Evolutionary conservation across 1,140 invertebrate species (phyloP), one percentile per base, ranked within the genome.

Genomic region (Papilio polytes): DNA sequence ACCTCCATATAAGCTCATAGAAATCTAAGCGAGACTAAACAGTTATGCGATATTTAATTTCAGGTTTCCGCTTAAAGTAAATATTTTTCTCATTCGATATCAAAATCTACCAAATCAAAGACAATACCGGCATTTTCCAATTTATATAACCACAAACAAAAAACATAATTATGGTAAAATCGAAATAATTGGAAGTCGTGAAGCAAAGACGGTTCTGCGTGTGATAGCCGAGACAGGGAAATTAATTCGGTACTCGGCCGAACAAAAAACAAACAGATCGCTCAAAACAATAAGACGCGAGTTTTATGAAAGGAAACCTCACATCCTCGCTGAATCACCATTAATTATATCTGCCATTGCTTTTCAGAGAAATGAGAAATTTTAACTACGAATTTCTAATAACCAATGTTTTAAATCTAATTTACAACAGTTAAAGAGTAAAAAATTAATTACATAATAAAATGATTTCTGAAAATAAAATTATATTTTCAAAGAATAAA

Each of bases 181-280:
- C 9, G 48, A 51, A 76, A 76, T 76, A 53, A 76, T 76, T 76
- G 74, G 13, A 76, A 51, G 41, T 46, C n/a, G 74, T 70, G 63
- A 70, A 36, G 63, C 26, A 70, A 70, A 70, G 63, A 70, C 63
- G 48, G 36, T 79, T 73, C 89, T 91, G 91, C 83, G 85, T 83
- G 83, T 88, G 91, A 92, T 90, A 87, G 86, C 88, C 83, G 81
- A 82, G 78, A 51, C 85, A 84, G 80, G 82, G 85, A 89, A 92
- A 92, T 93, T 93, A 93, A 93, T 92, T 92, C 85, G 85, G 88
- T 85, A 90, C 84, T 88, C 89, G 82, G 83, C 84, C 18, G 86
- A 86, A 89, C 90, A 92, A 93, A 93, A 92, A 93, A 91, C 86
- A 89, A 90, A 88, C 85, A 85, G 88, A 86, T 89, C 87, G 85